Percentiles rank a stretch among this genome's conserved stretches.
phyloP scores from a whole-genome alignment of 1,140 invertebrate species.

The Drosophila bipectinata region DNA sequence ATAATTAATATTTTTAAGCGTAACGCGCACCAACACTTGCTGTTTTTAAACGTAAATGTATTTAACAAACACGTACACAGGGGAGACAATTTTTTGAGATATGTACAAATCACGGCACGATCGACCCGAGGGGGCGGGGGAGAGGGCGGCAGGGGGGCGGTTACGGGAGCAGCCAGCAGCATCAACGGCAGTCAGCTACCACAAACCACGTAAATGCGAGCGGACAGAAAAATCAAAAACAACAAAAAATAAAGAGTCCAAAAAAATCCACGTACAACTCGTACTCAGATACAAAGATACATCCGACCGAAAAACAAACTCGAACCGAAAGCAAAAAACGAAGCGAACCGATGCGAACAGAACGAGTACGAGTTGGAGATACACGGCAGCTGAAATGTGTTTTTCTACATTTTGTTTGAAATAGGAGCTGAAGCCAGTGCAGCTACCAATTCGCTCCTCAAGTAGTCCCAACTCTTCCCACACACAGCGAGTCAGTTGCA shows the following conservation, averaged over 20 bases:
- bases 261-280: constrained; percentile 42
- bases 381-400: constrained; percentile 83
- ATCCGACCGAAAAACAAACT: constrained; percentile 18
- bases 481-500: constrained; percentile 65
- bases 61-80: constrained; percentile 29
- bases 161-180: constrained; percentile 71
- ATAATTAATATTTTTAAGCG: neutral
- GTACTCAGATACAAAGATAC: constrained; percentile 23
- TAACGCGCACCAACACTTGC: constrained; percentile 4
- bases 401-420: constrained; percentile 84
- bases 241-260: neutral
- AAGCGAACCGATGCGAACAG: constrained; percentile 47
- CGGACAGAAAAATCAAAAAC: constrained; percentile 26
- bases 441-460: constrained; percentile 84
- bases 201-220: constrained; percentile 73
- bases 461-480: constrained; percentile 84
- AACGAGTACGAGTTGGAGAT: constrained; percentile 56
- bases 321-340: constrained; percentile 44
- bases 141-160: constrained; percentile 31
- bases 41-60: constrained; percentile 4
- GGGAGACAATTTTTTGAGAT: constrained; percentile 39
- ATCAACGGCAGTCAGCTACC: constrained; percentile 67
- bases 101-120: constrained; percentile 48
- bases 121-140: constrained; percentile 14
- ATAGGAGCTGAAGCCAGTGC: constrained; percentile 84